phyloP scores from a whole-genome alignment of 1,140 invertebrate genomes.

The Pinna nobilis region DNA sequence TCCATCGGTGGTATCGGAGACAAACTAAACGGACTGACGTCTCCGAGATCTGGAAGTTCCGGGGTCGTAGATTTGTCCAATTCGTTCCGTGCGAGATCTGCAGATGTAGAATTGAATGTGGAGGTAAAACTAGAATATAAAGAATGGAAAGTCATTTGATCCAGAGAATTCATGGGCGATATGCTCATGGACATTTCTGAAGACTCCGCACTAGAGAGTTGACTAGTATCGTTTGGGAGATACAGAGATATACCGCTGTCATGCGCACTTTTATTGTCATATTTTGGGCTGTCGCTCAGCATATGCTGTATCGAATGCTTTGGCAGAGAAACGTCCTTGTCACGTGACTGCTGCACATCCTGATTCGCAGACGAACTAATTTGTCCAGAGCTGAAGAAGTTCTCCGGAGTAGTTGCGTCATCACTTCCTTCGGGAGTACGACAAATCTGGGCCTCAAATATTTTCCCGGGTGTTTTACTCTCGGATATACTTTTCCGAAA shows the following conservation, averaged over 20 bases:
- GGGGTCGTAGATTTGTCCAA: conserved; percentile 24
- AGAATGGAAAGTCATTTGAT: background rate
- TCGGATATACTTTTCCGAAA: conserved; percentile 17
- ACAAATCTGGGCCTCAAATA: conserved; percentile 30
- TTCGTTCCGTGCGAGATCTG: background rate
- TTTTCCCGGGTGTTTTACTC: conserved; percentile 18
- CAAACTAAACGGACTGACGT: conserved; percentile 37
- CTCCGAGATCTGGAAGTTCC: conserved; percentile 33
- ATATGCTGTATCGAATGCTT: background rate
- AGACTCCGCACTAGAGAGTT: conserved; percentile 8
- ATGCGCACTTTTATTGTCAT: background rate
- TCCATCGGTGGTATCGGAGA: conserved; percentile 18
- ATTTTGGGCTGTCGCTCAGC: background rate
- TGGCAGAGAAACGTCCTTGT: background rate
- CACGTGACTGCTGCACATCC: no score
- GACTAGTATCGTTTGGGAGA: background rate
- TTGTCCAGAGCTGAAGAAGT: background rate
- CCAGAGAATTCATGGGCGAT: background rate
- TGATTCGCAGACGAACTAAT: background rate
- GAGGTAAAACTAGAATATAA: conserved; percentile 10
- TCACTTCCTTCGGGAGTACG: background rate
- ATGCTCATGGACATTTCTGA: background rate
- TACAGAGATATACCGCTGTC: conserved; percentile 16
- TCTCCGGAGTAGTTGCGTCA: background rate
- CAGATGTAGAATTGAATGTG: background rate